These are phyloP conservation scores for Calliopum simillimum DNA, from an alignment of 2,888 invertebrate species.

Conservation along the genomic window DNA sequence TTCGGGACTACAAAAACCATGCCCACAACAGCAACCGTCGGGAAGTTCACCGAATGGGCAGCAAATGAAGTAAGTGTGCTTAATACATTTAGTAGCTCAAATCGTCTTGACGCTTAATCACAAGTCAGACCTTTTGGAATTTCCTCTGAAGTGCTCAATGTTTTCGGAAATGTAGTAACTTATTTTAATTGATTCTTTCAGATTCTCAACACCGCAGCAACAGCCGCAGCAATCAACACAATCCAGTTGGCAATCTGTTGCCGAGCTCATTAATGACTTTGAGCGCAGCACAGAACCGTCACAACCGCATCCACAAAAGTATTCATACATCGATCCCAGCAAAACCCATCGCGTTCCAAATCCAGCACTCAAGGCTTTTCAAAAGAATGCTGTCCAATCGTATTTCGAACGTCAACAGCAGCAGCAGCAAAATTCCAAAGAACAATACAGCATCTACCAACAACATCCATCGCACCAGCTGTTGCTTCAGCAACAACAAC, in stretches of 20 bases:
- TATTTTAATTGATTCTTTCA: neutral
- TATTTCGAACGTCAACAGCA: constrained; percentile 82
- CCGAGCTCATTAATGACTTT: constrained; percentile 75
- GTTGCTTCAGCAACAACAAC: constrained; percentile 52
- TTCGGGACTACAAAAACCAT: constrained; percentile 57
- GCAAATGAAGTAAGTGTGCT: no score
- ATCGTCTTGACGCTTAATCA: no score
- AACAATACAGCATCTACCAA: constrained; percentile 45
- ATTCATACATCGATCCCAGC: constrained; percentile 79
- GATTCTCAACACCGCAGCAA: constrained; percentile 39
- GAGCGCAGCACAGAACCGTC: constrained; percentile 67
- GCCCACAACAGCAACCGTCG: constrained; percentile 34
- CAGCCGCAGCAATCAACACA: constrained; percentile 43
- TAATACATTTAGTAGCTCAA: no score
- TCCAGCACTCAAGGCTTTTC: constrained; percentile 82
- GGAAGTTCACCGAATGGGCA: neutral
- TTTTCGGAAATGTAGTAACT: no score
- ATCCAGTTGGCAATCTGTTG: constrained; percentile 72
- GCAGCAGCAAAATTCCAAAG: constrained; percentile 62
- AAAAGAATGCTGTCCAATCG: constrained; percentile 84
- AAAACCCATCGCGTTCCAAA: constrained; percentile 79
- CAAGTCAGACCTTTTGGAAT: no score
- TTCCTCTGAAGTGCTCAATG: no score
- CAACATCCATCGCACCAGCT: constrained; percentile 51
- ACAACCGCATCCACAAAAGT: constrained; percentile 66